Evolutionary conservation across 2,113 vertebrate genomes (phyloP), one percentile per base, ranked within the genome.

Genomic region (Plecturocebus donacophilus): DNA sequence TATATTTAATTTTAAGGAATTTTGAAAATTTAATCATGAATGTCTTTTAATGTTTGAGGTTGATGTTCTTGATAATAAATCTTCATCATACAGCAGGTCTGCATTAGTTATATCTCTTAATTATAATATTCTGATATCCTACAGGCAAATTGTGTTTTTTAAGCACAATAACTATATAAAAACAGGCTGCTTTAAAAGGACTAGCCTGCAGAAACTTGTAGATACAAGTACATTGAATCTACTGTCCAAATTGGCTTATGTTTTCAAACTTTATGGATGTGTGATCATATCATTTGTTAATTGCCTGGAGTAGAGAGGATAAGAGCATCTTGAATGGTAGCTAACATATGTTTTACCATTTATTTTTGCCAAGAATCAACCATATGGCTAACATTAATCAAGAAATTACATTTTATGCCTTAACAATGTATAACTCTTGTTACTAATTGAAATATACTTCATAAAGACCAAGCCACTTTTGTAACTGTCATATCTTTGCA

Each of bases 401-500:
- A 58, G 2, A 40, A 30, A 27, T 40, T 38, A 38, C 40, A 0
- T 87, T 47, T 96, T 96, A 32, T 96, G 84, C 32, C 54, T 93
- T 98, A 96, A 56, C 9, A 71, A 6, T 79, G 3, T 47, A 4
- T 73, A 75, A 76, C 3, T 47, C 96, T 86, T 95, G 8, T 20
- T 95, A 75, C 49, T 98, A 64, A 95, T 97, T 94, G 21, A 45
- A 56, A 87, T 95, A 66, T 82, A 17, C 4, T 90, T 68, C 93
- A 19, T 89, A 45, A 91, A 82, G 73, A 49, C 12, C 73, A 61
- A 32, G 5, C 2, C 42, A 52, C 5, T 76, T 82, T 58, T 54
- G 20, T 86, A 12, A 87, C 92, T 88, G 91, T 98, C 88, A 54
- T 98, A 8, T 89, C 52, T 87, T 98, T 98, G 87, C 95, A 99